A percentile compares a stretch with the other conserved stretches of the same genome.
Evolutionary conservation across 2,797 vertebrate genomes (phyloP).

Genomic region (Spheniscus humboldti): DNA sequence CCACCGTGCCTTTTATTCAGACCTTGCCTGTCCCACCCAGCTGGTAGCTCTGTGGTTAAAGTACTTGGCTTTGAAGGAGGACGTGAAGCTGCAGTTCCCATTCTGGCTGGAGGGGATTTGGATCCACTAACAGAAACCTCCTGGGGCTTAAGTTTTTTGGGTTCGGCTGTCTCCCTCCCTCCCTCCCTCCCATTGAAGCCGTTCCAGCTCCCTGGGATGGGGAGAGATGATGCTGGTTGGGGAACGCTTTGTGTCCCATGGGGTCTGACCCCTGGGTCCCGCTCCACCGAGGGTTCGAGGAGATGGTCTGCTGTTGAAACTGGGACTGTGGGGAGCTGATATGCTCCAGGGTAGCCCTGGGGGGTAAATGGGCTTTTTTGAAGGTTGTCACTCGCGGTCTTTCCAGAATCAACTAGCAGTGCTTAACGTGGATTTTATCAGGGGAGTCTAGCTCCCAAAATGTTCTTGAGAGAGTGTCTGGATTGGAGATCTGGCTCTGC

Average conservation of each 20-base stretch:
- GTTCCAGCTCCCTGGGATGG: rapidly evolving
- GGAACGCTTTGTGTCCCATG: rapidly evolving
- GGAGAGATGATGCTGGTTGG: rapidly evolving
- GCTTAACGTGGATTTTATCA: neutral
- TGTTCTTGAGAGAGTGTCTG: neutral
- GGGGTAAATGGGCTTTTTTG: neutral
- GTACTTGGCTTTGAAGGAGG: neutral
- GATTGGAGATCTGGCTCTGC: neutral
- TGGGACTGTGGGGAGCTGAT: neutral
- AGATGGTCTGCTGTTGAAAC: neutral
- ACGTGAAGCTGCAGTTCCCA: rapidly evolving
- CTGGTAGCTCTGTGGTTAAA: neutral
- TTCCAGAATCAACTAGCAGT: neutral
- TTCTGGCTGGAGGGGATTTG: neutral
- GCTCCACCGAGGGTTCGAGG: neutral
- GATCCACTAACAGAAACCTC: neutral
- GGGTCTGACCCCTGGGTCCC: neutral
- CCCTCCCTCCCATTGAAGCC: rapidly evolving
- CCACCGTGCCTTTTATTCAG: neutral
- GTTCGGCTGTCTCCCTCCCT: neutral
- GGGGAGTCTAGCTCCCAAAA: neutral
- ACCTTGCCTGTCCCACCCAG: neutral
- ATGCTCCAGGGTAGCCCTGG: neutral
- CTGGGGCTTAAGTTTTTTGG: neutral
- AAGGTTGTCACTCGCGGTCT: neutral